Evolutionary conservation across 92 coral and sea anemone species (phyloP).

Genomic region (Zoanthus solanderi): DNA sequence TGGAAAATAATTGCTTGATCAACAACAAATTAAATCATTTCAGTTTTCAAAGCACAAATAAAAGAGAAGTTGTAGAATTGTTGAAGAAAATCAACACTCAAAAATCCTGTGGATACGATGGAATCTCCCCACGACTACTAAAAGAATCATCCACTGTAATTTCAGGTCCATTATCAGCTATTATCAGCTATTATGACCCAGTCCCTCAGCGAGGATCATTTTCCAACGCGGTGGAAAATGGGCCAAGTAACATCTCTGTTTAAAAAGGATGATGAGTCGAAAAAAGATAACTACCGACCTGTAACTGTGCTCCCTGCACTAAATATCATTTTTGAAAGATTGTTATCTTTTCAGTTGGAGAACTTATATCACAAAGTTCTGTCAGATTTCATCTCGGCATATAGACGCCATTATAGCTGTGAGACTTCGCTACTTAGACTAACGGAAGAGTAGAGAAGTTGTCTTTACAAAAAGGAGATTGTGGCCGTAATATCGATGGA

Average conservation of each 20-base stretch:
- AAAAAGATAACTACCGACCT: too few species aligned
- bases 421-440: slow-evolving; percentile 28
- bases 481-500: slow-evolving; percentile 33
- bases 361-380: background rate
- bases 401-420: slow-evolving; percentile 16
- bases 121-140: background rate
- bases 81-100: slow-evolving; percentile 20
- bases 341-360: slow-evolving; percentile 1
- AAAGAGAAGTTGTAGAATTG: background rate
- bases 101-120: slow-evolving; percentile 12
- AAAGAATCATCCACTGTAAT: background rate
- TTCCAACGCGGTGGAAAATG: background rate
- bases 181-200: background rate
- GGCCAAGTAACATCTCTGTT: background rate
- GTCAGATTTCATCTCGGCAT: slow-evolving; percentile 19
- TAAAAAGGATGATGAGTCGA: too few species aligned
- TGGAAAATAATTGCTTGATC: slow-evolving; percentile 2
- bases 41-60: slow-evolving; percentile 22
- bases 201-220: background rate
- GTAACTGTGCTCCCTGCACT: too few species aligned
- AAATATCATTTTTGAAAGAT: slow-evolving; percentile 20
- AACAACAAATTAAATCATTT: slow-evolving; percentile 12
- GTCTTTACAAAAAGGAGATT: slow-evolving; percentile 19
- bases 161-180: too few species aligned
- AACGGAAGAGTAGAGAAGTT: slow-evolving; percentile 38